Evolutionary conservation across 2,113 vertebrate species (phyloP).

Genomic region (Epinephelus cyanopodus): DNA sequence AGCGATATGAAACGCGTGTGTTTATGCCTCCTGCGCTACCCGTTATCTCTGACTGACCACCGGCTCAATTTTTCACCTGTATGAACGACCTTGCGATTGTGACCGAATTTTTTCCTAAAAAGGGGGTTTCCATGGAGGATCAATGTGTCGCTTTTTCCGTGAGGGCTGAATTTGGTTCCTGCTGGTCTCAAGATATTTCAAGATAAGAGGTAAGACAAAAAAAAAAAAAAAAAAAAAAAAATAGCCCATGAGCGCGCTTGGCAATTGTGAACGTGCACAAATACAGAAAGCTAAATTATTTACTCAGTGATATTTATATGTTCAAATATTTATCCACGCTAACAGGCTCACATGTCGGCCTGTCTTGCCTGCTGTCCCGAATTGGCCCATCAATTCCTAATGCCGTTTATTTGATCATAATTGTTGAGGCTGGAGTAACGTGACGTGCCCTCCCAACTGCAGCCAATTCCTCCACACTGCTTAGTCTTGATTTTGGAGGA

Average conservation of each 20-base stretch:
- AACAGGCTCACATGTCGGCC: conserved; percentile 24
- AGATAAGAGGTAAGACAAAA: conserved; percentile 79
- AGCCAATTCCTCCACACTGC: conserved; percentile 62
- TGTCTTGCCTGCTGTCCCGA: conserved; percentile 25
- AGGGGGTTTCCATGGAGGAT: conserved; percentile 75
- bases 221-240: neutral
- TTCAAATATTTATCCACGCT: conserved; percentile 23
- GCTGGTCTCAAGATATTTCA: conserved; percentile 69
- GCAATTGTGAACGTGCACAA: conserved; percentile 33
- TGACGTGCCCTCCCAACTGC: conserved; percentile 63
- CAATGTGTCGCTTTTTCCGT: conserved; percentile 49
- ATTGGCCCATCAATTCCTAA: conserved; percentile 32
- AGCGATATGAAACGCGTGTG: conserved; percentile 74
- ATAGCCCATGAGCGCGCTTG: conserved; percentile 23
- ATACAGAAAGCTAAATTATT: conserved; percentile 33
- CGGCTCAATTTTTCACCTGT: conserved; percentile 74
- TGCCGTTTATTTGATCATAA: conserved; percentile 46
- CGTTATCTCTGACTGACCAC: conserved; percentile 63
- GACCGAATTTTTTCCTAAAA: conserved; percentile 62
- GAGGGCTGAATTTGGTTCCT: conserved; percentile 67
- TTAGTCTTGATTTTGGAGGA: conserved; percentile 29
- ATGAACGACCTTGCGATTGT: conserved; percentile 75
- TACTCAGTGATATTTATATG: conserved; percentile 28
- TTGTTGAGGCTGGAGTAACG: conserved; percentile 47
- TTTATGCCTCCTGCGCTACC: conserved; percentile 58